These are phyloP conservation scores for Homalodisca vitripennis DNA, from an alignment of 1,140 invertebrate species.

Conservation along the genomic window DNA sequence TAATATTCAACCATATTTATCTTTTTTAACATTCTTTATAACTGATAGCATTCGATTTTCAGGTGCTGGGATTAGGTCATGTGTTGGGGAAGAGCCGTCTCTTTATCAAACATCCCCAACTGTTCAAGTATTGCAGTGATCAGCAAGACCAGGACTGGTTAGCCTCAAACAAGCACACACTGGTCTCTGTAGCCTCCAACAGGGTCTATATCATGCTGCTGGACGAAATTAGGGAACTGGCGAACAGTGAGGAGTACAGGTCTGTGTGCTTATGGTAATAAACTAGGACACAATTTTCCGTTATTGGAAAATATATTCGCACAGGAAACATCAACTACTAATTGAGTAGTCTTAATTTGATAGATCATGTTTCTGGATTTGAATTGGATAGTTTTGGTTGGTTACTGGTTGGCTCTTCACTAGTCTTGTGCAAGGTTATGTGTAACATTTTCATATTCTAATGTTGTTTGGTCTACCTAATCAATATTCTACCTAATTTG, in stretches of 20 bases:
- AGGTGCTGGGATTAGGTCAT: conserved; percentile 63
- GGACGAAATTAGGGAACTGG: conserved; percentile 75
- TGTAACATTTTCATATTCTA: too few species aligned
- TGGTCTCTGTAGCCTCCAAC: conserved; percentile 56
- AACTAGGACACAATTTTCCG: too few species aligned
- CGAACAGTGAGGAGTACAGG: conserved; percentile 68
- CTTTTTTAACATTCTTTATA: background rate
- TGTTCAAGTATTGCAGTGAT: conserved; percentile 76
- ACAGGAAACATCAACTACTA: too few species aligned
- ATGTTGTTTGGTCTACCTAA: too few species aligned
- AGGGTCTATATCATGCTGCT: conserved; percentile 79
- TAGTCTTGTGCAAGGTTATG: too few species aligned
- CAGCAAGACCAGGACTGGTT: conserved; percentile 82
- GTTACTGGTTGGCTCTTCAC: too few species aligned
- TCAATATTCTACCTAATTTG: too few species aligned
- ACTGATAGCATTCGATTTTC: conserved; percentile 19
- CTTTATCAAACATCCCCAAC: conserved; percentile 74
- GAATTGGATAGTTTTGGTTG: too few species aligned
- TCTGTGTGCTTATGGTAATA: conserved; percentile 38
- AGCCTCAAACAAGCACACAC: conserved; percentile 70
- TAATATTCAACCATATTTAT: background rate
- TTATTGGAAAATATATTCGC: too few species aligned
- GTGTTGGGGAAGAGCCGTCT: conserved; percentile 70
- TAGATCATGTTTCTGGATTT: too few species aligned
- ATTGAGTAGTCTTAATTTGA: too few species aligned